Evolutionary conservation across 2,888 invertebrate species (phyloP).

Genomic region (Diploptera punctata): DNA sequence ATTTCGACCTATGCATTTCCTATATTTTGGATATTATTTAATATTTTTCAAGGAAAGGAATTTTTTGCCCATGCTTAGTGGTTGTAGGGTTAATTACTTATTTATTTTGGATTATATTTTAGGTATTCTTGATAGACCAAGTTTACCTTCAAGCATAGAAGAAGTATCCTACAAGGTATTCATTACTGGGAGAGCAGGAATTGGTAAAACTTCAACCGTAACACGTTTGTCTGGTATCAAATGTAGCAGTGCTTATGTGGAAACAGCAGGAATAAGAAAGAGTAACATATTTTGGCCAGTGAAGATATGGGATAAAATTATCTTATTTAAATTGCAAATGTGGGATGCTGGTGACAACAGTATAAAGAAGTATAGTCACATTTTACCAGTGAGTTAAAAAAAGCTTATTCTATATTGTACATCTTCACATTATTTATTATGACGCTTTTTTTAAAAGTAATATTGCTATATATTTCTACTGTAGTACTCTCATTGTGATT

Average conservation of each 20-base stretch:
- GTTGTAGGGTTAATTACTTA: not conserved
- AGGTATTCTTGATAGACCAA: slow-evolving; percentile 62
- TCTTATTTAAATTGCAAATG: slow-evolving; percentile 62
- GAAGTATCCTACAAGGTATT: slow-evolving; percentile 64
- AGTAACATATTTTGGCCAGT: slow-evolving; percentile 64
- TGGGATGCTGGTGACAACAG: slow-evolving; percentile 65
- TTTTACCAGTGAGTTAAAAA: slow-evolving; percentile 57
- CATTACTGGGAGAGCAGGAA: slow-evolving; percentile 60
- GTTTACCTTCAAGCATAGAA: slow-evolving; percentile 57
- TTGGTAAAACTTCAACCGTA: slow-evolving; percentile 62
- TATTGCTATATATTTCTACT: no score
- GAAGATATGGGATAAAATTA: slow-evolving; percentile 60
- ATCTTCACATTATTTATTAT: no score
- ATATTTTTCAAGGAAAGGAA: no score
- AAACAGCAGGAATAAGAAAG: slow-evolving; percentile 61
- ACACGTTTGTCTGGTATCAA: slow-evolving; percentile 59
- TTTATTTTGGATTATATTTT: no score
- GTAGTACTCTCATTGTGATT: no score
- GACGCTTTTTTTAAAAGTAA: no score
- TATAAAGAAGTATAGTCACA: slow-evolving; percentile 62
- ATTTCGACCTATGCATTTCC: not conserved
- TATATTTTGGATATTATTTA: not conserved
- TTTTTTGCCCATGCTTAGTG: no score
- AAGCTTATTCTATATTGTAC: no score
- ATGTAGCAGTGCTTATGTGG: slow-evolving; percentile 52